These are phyloP conservation scores for Okapia johnstoni DNA, from an alignment of 2,113 vertebrate genomes.

Conservation along the genomic window DNA sequence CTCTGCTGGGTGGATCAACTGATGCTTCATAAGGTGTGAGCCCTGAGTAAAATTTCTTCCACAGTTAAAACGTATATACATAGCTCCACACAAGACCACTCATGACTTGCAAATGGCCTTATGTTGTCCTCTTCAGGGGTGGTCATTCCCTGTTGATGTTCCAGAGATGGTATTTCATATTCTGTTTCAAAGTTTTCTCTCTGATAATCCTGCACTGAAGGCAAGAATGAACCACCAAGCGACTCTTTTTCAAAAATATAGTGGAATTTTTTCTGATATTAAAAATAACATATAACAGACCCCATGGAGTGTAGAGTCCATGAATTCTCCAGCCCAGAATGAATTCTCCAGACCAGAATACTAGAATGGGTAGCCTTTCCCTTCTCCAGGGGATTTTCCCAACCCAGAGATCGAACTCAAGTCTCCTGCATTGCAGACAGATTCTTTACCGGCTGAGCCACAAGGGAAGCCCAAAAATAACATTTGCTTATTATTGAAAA, in stretches of 20 bases:
- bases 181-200: background rate
- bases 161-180: background rate
- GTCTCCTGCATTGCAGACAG: background rate
- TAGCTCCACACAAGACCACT: background rate
- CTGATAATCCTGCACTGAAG: background rate
- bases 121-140: background rate
- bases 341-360: background rate
- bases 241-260: background rate
- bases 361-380: background rate
- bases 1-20: background rate
- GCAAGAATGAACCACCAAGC: background rate
- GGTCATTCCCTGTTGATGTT: background rate
- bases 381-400: background rate
- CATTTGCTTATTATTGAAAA: background rate
- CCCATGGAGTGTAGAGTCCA: background rate
- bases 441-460: background rate
- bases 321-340: background rate
- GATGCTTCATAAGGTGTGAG: background rate
- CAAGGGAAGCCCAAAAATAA: background rate
- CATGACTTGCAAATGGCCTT: background rate
- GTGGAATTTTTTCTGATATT: background rate
- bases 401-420: background rate
- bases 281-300: background rate
- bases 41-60: background rate
- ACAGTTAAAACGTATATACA: background rate